These are phyloP conservation scores for Calephelis perditalis DNA, from an alignment of 2,888 invertebrate species.

Conservation along the genomic window DNA sequence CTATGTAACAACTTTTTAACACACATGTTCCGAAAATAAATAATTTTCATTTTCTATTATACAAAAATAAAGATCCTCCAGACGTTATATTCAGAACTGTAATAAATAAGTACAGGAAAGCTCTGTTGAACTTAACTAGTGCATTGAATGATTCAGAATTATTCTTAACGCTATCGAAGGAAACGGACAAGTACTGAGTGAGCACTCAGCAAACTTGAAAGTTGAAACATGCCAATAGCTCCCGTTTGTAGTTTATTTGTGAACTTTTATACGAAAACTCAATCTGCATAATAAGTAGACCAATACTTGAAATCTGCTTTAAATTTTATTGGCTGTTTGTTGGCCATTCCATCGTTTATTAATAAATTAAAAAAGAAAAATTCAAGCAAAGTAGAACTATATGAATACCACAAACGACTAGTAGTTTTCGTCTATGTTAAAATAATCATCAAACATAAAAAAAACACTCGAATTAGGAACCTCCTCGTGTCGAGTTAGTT, in stretches of 20 bases:
- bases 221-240: slow-evolving; percentile 51
- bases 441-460: too few species aligned
- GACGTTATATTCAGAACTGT: background rate
- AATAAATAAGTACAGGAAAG: slow-evolving; percentile 2
- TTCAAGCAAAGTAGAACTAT: too few species aligned
- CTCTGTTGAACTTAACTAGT: slow-evolving; percentile 2
- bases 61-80: too few species aligned
- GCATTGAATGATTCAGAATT: slow-evolving; percentile 28
- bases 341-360: background rate
- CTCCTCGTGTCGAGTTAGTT: too few species aligned
- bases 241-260: slow-evolving; percentile 38
- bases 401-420: too few species aligned
- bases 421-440: too few species aligned
- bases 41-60: too few species aligned
- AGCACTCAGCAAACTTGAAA: slow-evolving; percentile 45
- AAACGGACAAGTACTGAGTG: slow-evolving; percentile 38
- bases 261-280: slow-evolving; percentile 30
- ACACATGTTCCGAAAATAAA: too few species aligned
- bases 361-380: too few species aligned
- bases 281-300: slow-evolving; percentile 8
- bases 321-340: background rate
- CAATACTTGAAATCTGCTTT: slow-evolving; percentile 2
- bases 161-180: slow-evolving; percentile 35
- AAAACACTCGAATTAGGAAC: too few species aligned
- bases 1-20: too few species aligned